Evolutionary conservation across 2,888 invertebrate species (phyloP).

Genomic region (Phania funesta): DNA sequence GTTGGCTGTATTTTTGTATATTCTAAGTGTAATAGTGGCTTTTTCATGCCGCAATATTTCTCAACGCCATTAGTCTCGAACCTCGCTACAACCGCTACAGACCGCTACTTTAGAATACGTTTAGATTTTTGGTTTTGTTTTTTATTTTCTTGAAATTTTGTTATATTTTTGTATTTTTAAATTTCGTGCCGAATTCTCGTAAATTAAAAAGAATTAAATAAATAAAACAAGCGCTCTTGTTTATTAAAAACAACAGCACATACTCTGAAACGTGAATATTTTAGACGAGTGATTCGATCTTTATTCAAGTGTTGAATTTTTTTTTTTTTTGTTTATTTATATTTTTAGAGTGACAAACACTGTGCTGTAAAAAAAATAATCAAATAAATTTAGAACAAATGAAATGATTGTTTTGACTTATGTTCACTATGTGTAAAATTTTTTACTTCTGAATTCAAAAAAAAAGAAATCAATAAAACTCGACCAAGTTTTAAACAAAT

Average conservation of each 20-base stretch:
- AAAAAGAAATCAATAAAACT: constrained; percentile 66
- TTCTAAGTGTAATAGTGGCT: constrained; percentile 48
- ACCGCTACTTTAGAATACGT: constrained; percentile 37
- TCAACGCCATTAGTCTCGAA: constrained; percentile 63
- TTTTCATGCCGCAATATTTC: constrained; percentile 57
- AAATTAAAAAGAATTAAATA: constrained; percentile 39
- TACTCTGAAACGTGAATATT: constrained; percentile 18
- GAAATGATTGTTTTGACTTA: constrained; percentile 8
- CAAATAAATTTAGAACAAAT: constrained; percentile 29
- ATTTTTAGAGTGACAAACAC: constrained; percentile 28
- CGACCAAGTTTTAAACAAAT: constrained; percentile 70
- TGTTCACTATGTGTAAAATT: neutral
- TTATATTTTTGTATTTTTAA: constrained; percentile 21
- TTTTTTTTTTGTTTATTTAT: constrained; percentile 18
- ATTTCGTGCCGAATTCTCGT: constrained; percentile 29
- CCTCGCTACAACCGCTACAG: constrained; percentile 57
- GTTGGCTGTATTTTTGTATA: constrained; percentile 14
- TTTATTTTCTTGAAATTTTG: constrained; percentile 13
- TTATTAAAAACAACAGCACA: constrained; percentile 2
- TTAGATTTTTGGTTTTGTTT: constrained; percentile 23
- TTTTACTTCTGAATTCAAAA: neutral
- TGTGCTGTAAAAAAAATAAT: constrained; percentile 1
- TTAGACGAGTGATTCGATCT: constrained; percentile 10
- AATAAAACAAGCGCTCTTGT: constrained; percentile 35
- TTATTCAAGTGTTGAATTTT: constrained; percentile 10